Evolutionary conservation across 2,113 vertebrate genomes (phyloP).

Genomic region (Camarhynchus parvulus): DNA sequence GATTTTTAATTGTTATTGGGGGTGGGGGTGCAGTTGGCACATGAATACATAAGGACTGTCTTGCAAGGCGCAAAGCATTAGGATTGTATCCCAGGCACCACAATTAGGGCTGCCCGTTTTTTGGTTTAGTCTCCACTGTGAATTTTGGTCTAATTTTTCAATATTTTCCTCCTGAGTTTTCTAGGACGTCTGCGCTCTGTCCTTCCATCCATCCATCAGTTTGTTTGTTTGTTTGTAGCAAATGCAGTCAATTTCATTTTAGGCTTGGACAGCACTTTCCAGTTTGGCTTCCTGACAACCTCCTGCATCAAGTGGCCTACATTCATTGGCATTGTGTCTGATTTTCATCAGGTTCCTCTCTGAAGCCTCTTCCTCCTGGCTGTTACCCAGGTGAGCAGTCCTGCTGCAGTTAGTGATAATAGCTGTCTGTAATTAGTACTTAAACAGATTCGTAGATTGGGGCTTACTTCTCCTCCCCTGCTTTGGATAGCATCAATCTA

Average conservation of each 20-base stretch:
- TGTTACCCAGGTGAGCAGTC: constrained; percentile 41
- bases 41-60: not conserved
- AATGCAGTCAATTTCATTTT: not conserved
- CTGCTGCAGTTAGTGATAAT: not conserved
- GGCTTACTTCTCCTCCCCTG: not conserved
- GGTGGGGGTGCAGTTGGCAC: not conserved
- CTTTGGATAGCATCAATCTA: not conserved
- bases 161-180: not conserved
- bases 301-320: constrained; percentile 11
- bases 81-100: not conserved
- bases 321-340: not conserved
- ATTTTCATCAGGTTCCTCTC: constrained; percentile 40
- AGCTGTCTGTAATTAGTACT: constrained; percentile 27
- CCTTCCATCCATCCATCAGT: not conserved
- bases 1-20: constrained; percentile 51
- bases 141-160: not conserved
- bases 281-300: constrained; percentile 49
- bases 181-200: not conserved
- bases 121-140: not conserved
- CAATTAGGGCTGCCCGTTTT: not conserved
- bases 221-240: not conserved
- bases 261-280: not conserved
- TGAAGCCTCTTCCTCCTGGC: not conserved
- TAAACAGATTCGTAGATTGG: not conserved
- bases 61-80: not conserved